phyloP scores from a whole-genome alignment of 2,113 vertebrate species.

The Taxidea taxus region DNA sequence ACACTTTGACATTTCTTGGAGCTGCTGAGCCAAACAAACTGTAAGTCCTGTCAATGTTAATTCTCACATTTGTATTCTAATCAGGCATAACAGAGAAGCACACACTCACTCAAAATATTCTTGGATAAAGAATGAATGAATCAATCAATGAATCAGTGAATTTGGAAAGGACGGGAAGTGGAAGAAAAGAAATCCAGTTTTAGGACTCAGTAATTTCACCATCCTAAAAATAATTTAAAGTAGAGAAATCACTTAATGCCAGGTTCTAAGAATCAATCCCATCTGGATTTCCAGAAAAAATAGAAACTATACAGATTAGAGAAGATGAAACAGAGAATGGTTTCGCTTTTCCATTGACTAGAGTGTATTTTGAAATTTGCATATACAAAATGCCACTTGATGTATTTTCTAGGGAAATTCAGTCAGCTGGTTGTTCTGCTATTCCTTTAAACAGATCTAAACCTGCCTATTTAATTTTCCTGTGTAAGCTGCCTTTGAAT shows the following conservation, averaged over 20 bases:
- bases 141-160: background rate
- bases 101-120: background rate
- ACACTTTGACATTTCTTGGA: background rate
- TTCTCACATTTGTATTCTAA: background rate
- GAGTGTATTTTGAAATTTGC: constrained; percentile 27
- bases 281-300: background rate
- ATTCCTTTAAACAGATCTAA: constrained; percentile 65
- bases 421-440: constrained; percentile 5
- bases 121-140: background rate
- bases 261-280: background rate
- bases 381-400: constrained; percentile 67
- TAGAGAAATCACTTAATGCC: background rate
- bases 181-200: background rate
- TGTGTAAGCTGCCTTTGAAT: constrained; percentile 58
- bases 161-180: background rate
- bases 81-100: background rate
- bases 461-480: constrained; percentile 65
- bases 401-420: constrained; percentile 34
- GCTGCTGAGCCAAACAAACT: background rate
- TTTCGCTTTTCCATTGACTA: constrained; percentile 35
- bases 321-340: background rate
- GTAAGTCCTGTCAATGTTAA: background rate
- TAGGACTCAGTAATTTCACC: background rate
- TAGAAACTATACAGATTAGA: background rate
- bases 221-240: background rate